phyloP scores from a whole-genome alignment of 23 tunicate genomes.

The Trididemnum clinides region DNA sequence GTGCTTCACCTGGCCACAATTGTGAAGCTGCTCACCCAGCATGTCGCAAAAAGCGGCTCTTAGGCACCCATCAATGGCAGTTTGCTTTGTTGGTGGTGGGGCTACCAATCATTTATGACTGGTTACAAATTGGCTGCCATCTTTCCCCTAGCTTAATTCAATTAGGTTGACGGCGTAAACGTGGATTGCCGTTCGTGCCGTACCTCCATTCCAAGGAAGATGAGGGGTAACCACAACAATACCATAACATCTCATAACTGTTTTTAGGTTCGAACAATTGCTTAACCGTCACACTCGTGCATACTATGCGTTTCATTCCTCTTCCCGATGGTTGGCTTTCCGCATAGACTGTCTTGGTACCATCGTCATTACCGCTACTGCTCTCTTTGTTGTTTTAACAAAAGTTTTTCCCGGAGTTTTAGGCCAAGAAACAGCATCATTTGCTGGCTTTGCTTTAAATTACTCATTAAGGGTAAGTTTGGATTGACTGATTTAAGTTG shows the following conservation, averaged over 20 bases:
- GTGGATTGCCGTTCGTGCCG: too few species aligned
- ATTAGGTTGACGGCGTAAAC: too few species aligned
- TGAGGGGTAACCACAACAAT: neutral
- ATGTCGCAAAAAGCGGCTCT: too few species aligned
- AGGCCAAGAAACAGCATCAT: slow-evolving; percentile 57
- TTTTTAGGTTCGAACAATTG: slow-evolving; percentile 4
- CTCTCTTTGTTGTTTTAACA: slow-evolving; percentile 58
- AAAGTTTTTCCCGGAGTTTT: slow-evolving; percentile 42
- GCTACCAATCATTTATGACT: too few species aligned
- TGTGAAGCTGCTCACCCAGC: too few species aligned
- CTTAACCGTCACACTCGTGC: slow-evolving; percentile 24
- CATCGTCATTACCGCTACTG: slow-evolving; percentile 31
- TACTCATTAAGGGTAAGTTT: slow-evolving; percentile 65
- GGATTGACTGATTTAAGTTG: too few species aligned
- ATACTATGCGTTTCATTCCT: slow-evolving; percentile 25
- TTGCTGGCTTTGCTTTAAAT: slow-evolving; percentile 68
- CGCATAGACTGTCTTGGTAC: slow-evolving; percentile 60
- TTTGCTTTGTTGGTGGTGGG: too few species aligned
- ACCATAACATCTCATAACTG: neutral
- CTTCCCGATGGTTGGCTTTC: slow-evolving; percentile 72
- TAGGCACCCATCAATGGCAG: too few species aligned
- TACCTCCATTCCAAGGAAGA: too few species aligned
- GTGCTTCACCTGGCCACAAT: too few species aligned
- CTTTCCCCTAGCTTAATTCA: too few species aligned
- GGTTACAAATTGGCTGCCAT: too few species aligned